Conservation (phyloP, 2,888 invertebrate species). For the Ectemnius lituratus region DNA sequence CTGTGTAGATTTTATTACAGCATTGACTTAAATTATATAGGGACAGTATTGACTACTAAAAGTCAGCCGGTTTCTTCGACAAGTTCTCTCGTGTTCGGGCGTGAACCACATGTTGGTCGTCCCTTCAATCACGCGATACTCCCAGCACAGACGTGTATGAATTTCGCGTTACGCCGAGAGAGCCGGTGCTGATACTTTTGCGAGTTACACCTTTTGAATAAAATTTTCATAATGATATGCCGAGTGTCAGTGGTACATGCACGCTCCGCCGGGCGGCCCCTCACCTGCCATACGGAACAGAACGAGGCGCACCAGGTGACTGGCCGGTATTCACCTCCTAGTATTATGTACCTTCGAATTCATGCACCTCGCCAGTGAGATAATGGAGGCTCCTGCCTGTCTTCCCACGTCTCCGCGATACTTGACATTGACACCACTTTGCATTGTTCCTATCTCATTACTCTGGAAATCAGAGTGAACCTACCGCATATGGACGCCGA, state of each 20-base stretch:
- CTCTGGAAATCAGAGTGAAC: constrained; percentile 8
- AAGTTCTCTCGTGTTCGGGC: constrained; percentile 13
- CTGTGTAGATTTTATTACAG: not conserved
- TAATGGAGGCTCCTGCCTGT: constrained; percentile 30
- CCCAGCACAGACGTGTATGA: constrained; percentile 18
- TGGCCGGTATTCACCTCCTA: constrained; percentile 35
- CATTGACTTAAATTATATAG: not conserved
- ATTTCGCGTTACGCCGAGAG: constrained; percentile 21
- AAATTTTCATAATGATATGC: constrained; percentile 71
- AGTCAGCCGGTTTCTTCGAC: not conserved
- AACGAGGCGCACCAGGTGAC: constrained; percentile 61
- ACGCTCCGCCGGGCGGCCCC: constrained; percentile 61
- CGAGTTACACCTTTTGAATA: constrained; percentile 62
- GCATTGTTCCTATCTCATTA: not conserved
- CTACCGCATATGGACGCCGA: constrained; percentile 18
- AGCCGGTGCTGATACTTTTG: constrained; percentile 37
- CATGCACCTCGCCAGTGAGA: constrained; percentile 27
- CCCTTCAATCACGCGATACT: constrained; percentile 38
- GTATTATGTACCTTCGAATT: constrained; percentile 35
- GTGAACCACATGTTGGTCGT: constrained; percentile 27
- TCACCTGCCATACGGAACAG: constrained; percentile 61
- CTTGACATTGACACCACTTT: constrained; percentile 37
- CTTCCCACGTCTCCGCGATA: constrained; percentile 19
- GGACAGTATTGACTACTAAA: not conserved
- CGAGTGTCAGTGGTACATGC: constrained; percentile 35